phyloP scores from a whole-genome alignment of 2,113 vertebrate genomes.

The Cynopterus brachyotis region DNA sequence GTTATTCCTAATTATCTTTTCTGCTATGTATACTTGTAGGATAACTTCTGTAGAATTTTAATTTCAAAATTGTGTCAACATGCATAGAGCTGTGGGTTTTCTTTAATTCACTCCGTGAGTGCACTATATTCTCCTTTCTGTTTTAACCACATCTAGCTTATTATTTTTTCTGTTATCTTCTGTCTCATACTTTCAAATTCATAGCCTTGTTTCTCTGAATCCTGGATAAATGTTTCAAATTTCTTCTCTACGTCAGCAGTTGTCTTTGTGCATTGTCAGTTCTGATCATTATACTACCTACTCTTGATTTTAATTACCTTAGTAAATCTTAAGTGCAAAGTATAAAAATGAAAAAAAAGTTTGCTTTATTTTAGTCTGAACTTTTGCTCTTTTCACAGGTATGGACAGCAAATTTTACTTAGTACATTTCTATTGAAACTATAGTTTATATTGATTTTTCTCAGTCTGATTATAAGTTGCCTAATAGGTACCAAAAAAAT shows the following conservation, averaged over 20 bases:
- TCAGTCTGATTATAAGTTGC: neutral
- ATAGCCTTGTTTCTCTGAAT: neutral
- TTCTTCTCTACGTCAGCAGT: neutral
- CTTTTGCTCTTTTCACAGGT: neutral
- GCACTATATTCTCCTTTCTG: neutral
- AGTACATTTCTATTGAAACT: neutral
- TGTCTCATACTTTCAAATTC: neutral
- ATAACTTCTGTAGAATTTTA: slow-evolving; percentile 1
- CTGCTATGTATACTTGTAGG: neutral
- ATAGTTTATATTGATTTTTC: neutral
- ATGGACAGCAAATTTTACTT: neutral
- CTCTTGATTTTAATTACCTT: neutral
- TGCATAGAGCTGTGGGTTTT: neutral
- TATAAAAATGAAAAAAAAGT: neutral
- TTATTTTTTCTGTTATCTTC: neutral
- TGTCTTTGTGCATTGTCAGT: neutral
- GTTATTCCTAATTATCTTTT: neutral
- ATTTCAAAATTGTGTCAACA: neutral
- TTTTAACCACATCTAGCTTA: neutral
- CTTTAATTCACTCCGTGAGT: neutral
- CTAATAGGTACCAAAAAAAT: neutral
- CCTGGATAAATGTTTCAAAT: neutral
- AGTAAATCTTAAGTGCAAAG: neutral
- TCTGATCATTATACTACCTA: neutral
- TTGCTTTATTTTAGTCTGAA: neutral